Evolutionary conservation across 2,113 vertebrate genomes (phyloP), one percentile per base, ranked within the genome.

Genomic region (Triplophysa rosa): DNA sequence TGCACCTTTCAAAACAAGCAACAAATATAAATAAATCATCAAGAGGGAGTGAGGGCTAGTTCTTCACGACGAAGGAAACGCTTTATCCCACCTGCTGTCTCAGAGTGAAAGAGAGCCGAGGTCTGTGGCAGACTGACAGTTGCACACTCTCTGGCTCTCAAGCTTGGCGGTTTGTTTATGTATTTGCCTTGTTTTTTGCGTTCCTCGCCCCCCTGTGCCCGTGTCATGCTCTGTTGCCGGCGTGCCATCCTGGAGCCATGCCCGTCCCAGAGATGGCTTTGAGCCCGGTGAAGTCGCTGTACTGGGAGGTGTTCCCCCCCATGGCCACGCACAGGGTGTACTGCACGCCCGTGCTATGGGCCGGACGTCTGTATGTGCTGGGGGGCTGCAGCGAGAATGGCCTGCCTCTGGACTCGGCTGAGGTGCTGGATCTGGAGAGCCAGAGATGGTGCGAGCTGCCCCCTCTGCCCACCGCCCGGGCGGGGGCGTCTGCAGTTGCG

Each of bases 291-390:
- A 94, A 92, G 70, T 91, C 94, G 87, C 93, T 98, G 83, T 87
- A 85, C 85, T 99, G 97, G 97, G 95, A 94, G 90, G 85, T 90
- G 75, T 95, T 98, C 85, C 97, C 97, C 0, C 84, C 95, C 63
- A 96, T 99, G 97, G 93, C 95, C 21, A 94, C 95, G 21, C 90
- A 92, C 54, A 93, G 97, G 0, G 97, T 99, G 12, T 99, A 99
- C 90, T 95, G 95, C 90, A 95, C 96, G 0, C 93, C 96, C 0
- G 86, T 89, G 0, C 90, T 94, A 87, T 93, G 92, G n/a, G 94
- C 95, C 14, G 94, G 94, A 71, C 94, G 93, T 75, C 88, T 99
- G 24, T 95, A 96, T 16, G 97, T 99, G 82, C 86, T 97, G 88
- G 98, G 97, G 8, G 98, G 98, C 86, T 99, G 98, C 87, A 95